These are phyloP conservation scores for Notechis scutatus DNA, from an alignment of 2,113 vertebrate genomes.

Conservation along the genomic window DNA sequence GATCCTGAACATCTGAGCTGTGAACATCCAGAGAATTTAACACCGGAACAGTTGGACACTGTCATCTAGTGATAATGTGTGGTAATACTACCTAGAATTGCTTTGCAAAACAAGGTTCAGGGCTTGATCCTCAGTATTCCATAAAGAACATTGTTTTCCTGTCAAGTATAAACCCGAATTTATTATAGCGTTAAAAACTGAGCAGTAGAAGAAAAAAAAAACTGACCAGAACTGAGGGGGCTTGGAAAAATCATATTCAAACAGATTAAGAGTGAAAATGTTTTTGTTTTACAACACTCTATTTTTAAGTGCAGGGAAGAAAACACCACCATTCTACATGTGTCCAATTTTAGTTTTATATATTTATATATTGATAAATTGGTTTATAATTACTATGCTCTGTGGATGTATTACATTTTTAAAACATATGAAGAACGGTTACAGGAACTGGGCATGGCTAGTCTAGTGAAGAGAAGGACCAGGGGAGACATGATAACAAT, in stretches of 20 bases:
- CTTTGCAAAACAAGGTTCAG: not conserved
- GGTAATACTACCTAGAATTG: not conserved
- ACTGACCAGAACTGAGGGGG: not conserved
- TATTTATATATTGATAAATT: not conserved
- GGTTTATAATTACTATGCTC: not conserved
- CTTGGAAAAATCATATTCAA: not conserved
- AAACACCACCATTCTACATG: not conserved
- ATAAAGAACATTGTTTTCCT: not conserved
- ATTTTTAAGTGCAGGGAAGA: not conserved
- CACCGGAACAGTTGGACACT: not conserved
- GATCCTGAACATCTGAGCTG: not conserved
- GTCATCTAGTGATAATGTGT: slow-evolving; percentile 8
- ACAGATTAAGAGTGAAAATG: not conserved
- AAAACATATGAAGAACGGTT: not conserved
- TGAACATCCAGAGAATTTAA: not conserved
- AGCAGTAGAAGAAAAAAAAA: not conserved
- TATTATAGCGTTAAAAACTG: not conserved
- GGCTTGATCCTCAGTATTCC: not conserved
- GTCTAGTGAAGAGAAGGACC: no score
- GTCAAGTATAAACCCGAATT: not conserved
- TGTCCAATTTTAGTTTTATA: not conserved
- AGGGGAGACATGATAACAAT: no score
- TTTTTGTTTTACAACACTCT: not conserved
- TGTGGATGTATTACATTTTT: not conserved
- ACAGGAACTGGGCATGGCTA: no score